Percentiles rank a stretch among this genome's conserved stretches.
These are phyloP conservation scores for Cacatua alba DNA, from an alignment of 2,113 vertebrate genomes.

Conservation along the genomic window DNA sequence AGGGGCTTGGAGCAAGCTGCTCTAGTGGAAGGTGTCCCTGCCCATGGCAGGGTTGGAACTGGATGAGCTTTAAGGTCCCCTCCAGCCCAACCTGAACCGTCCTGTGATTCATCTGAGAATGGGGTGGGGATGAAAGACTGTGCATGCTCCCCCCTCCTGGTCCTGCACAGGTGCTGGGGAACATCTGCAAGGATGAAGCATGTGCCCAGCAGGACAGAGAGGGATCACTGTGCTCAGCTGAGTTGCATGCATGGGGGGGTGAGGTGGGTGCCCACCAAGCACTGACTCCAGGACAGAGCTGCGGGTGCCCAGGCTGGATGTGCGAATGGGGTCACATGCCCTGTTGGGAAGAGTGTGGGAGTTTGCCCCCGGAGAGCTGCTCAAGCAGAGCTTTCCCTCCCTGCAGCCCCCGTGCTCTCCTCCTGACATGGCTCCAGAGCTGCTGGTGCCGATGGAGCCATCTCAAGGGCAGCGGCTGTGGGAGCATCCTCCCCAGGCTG, in stretches of 20 bases:
- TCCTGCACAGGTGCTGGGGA: background rate
- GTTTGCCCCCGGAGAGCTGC: background rate
- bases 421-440: rapidly evolving
- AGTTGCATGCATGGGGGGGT: background rate
- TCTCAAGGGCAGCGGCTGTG: rapidly evolving
- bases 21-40: background rate
- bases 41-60: rapidly evolving
- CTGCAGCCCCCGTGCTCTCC: background rate
- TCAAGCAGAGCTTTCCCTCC: background rate
- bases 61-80: background rate
- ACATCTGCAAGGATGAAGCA: background rate
- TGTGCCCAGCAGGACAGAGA: background rate
- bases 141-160: background rate
- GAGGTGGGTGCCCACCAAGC: background rate
- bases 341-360: background rate
- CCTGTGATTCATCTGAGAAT: background rate
- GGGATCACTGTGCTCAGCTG: background rate
- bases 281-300: rapidly evolving
- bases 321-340: background rate
- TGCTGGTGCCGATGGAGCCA: rapidly evolving
- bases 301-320: background rate
- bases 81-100: background rate
- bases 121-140: background rate
- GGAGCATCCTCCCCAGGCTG: background rate
- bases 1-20: background rate